A percentile compares a stretch with the other conserved stretches of the same genome.
Evolutionary conservation across 2,797 vertebrate genomes (phyloP).

Genomic region (Thaleichthys pacificus): DNA sequence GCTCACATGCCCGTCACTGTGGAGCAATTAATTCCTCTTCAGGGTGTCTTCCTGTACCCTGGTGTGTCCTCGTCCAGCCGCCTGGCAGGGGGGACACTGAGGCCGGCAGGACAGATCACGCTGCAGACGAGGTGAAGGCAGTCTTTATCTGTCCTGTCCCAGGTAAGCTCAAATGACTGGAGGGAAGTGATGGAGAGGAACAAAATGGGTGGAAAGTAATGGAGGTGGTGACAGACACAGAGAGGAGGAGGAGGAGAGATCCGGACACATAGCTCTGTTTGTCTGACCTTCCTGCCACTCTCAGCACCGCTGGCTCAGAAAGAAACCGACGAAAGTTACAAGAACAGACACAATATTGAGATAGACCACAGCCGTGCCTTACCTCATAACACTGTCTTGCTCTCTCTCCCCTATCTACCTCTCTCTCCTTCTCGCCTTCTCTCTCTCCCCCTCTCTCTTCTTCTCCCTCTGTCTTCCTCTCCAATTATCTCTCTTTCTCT

Average conservation of each 20-base stretch:
- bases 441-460: background rate
- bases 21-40: constrained; percentile 1
- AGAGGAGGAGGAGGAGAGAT: background rate
- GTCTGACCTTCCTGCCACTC: constrained; percentile 29
- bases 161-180: background rate
- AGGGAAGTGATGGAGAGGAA: background rate
- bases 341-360: constrained; percentile 37
- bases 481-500: background rate
- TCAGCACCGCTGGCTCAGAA: background rate
- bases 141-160: background rate
- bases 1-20: background rate
- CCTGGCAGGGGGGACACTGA: background rate
- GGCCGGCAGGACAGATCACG: background rate
- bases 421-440: background rate
- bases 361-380: constrained; percentile 30
- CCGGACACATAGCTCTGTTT: constrained; percentile 9
- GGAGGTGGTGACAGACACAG: background rate
- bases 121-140: background rate
- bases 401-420: constrained; percentile 1
- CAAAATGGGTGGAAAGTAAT: no score
- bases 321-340: constrained; percentile 40
- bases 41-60: no score
- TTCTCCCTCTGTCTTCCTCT: constrained; percentile 14
- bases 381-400: background rate
- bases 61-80: background rate